Conservation (phyloP, 1,140 invertebrate genomes). For the Euwallacea fornicatus region DNA sequence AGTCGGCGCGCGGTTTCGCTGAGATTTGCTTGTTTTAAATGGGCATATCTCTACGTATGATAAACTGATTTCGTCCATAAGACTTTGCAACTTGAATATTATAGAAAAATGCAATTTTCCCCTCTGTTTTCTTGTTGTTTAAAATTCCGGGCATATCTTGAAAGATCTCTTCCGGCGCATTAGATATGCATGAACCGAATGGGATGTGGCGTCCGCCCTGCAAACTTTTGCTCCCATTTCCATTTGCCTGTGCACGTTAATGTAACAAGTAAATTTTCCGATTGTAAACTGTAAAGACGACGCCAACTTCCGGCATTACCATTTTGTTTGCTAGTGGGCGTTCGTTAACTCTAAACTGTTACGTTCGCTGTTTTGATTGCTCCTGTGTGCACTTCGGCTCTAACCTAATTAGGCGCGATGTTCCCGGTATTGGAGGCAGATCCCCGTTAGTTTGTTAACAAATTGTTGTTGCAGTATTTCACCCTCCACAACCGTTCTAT, state of each 20-base stretch:
- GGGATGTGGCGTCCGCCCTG: conserved; percentile 3
- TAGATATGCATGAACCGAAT: conserved; percentile 31
- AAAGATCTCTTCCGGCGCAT: conserved; percentile 21
- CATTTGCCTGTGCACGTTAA: too few relatives aligned
- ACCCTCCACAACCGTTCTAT: neutral
- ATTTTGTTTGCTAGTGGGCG: neutral
- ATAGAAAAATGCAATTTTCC: neutral
- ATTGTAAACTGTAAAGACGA: too few relatives aligned
- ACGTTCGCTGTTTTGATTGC: conserved; percentile 1
- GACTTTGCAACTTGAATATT: neutral
- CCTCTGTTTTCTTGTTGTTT: neutral
- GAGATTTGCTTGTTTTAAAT: conserved; percentile 1
- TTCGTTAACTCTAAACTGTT: conserved; percentile 1
- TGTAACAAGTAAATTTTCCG: too few relatives aligned
- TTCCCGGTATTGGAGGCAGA: neutral
- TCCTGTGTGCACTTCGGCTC: neutral
- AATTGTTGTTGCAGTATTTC: neutral
- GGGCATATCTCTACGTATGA: neutral
- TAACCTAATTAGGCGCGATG: neutral
- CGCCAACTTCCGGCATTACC: too few relatives aligned
- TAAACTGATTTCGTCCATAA: neutral
- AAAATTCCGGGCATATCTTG: neutral
- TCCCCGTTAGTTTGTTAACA: conserved; percentile 1
- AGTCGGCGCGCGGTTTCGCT: neutral
- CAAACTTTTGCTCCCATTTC: too few relatives aligned